Conservation (phyloP, 2,113 vertebrate species). For the Pedetes capensis region DNA sequence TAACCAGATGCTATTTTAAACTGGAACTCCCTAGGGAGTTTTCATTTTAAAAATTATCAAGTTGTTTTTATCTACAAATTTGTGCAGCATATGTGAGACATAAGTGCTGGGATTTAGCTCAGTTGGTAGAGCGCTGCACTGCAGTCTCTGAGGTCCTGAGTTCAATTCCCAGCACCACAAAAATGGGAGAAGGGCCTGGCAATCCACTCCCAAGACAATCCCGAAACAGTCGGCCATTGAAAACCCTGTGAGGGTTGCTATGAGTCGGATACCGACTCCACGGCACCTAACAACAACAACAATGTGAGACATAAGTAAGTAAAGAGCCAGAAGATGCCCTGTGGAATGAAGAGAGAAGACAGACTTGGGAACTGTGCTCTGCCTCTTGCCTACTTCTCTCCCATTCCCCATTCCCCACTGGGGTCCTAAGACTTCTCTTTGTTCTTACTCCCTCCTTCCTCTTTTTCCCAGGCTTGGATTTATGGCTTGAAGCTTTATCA, state of each 20-base stretch:
- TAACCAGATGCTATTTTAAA: slow-evolving; percentile 60
- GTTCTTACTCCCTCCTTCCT: background rate
- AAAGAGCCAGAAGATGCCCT: background rate
- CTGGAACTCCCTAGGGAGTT: background rate
- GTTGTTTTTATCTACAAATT: slow-evolving; percentile 28
- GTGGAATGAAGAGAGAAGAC: background rate
- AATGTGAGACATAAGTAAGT: no score
- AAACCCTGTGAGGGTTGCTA: no score
- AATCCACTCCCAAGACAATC: no score
- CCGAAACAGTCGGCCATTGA: no score
- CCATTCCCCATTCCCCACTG: no score
- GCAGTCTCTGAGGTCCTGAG: no score
- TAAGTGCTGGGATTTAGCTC: no score
- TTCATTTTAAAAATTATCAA: slow-evolving; percentile 49
- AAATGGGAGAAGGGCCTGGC: no score
- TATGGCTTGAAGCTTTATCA: background rate
- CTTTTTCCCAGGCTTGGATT: background rate
- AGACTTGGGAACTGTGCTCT: background rate
- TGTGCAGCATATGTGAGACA: background rate
- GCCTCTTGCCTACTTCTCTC: background rate
- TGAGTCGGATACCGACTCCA: no score
- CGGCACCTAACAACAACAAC: no score
- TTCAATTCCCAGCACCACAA: no score
- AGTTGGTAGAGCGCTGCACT: no score
- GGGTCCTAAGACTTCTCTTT: background rate